Conservation (phyloP, 2,888 invertebrate species). For the Tolmerus cingulatus region DNA sequence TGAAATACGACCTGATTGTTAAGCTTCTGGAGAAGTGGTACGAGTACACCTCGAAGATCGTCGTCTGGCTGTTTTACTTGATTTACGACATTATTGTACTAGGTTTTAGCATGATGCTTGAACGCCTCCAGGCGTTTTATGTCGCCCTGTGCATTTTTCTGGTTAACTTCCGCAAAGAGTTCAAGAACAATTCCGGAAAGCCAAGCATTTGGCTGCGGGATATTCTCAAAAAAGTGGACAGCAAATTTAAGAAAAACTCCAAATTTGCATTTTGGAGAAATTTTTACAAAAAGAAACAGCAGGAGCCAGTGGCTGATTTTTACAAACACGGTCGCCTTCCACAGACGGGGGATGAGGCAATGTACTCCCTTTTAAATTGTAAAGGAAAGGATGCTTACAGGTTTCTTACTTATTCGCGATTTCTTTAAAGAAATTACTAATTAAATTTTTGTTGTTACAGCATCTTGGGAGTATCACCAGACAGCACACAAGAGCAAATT, state of each 20-base stretch:
- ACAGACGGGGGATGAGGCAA: constrained; percentile 91
- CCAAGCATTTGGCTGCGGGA: constrained; percentile 60
- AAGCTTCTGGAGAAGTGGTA: constrained; percentile 68
- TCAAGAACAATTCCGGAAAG: constrained; percentile 61
- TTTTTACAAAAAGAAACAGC: constrained; percentile 62
- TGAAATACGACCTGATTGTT: constrained; percentile 65
- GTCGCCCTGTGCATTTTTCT: constrained; percentile 54
- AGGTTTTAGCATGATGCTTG: constrained; percentile 66
- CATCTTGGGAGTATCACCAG: constrained; percentile 86
- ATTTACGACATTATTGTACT: constrained; percentile 82
- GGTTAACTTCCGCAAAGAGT: constrained; percentile 57
- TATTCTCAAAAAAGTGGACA: constrained; percentile 59
- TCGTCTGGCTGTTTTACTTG: constrained; percentile 80
- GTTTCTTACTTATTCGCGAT: constrained; percentile 58
- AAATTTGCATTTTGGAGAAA: constrained; percentile 61
- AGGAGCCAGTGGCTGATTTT: constrained; percentile 58
- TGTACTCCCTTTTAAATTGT: constrained; percentile 90
- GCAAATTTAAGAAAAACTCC: constrained; percentile 59
- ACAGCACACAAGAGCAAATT: constrained; percentile 92
- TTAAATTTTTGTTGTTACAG: constrained; percentile 61
- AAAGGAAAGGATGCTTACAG: constrained; percentile 97
- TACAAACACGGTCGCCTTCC: constrained; percentile 70
- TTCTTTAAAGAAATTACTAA: not conserved
- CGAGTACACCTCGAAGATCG: constrained; percentile 69
- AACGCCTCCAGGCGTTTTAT: constrained; percentile 56